Percentiles rank a stretch among this genome's conserved stretches.
Conservation (phyloP, 1,140 invertebrate genomes). For the Phymorhynchus buccinoides region DNA sequence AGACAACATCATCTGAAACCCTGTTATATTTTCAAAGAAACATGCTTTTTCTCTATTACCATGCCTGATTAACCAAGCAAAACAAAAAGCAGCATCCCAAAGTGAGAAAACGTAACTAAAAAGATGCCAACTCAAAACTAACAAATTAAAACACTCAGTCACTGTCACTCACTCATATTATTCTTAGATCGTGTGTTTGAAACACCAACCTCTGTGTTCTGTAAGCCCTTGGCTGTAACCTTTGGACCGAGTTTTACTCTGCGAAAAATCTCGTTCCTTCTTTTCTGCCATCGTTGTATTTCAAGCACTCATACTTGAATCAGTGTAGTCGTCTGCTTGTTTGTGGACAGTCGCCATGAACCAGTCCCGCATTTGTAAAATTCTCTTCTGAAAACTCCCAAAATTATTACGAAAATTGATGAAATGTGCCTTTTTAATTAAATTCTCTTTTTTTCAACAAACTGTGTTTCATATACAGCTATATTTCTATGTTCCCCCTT, state of each 20-base stretch:
- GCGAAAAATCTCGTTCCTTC: constrained; percentile 25
- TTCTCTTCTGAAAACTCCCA: background rate
- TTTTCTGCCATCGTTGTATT: constrained; percentile 24
- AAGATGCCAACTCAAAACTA: no score
- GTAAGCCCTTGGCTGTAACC: background rate
- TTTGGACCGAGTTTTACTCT: background rate
- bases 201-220: background rate
- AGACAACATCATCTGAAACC: no score
- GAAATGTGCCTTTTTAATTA: constrained; percentile 20
- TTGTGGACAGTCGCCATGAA: constrained; percentile 35
- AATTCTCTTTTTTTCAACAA: background rate
- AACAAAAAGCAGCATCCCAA: no score
- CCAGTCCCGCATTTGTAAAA: background rate
- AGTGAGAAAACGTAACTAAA: no score
- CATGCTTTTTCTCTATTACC: no score
- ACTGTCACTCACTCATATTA: no score
- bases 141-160: no score
- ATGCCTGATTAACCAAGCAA: no score
- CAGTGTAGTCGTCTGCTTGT: constrained; percentile 15
- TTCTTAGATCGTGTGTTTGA: no score
- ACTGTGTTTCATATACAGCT: background rate
- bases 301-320: background rate
- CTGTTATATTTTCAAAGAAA: no score
- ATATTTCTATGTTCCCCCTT: background rate
- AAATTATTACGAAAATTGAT: background rate